Conservation (phyloP, 2,113 vertebrate genomes). For the Acinonyx jubatus region DNA sequence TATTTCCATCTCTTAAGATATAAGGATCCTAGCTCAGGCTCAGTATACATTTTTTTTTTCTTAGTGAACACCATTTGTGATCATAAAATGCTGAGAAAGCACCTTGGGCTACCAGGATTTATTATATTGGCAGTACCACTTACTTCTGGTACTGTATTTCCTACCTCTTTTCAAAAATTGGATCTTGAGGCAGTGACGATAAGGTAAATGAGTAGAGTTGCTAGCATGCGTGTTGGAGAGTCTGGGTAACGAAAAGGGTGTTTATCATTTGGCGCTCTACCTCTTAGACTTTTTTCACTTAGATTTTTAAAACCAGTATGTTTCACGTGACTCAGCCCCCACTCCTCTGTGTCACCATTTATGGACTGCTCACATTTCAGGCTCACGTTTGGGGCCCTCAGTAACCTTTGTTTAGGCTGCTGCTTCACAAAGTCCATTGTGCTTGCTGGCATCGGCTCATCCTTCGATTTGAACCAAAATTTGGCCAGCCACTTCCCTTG, state of each 20-base stretch:
- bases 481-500: not conserved
- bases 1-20: conserved; percentile 46
- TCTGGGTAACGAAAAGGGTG: not conserved
- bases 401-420: not conserved
- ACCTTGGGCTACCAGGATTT: conserved; percentile 16
- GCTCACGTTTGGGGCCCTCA: not conserved
- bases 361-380: not conserved
- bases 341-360: not conserved
- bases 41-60: not conserved
- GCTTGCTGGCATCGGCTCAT: not conserved
- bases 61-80: not conserved
- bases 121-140: not conserved
- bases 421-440: not conserved
- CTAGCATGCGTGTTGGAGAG: not conserved
- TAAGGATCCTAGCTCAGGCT: not conserved
- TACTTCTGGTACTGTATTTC: not conserved
- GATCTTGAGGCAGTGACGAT: not conserved
- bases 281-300: not conserved
- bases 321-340: not conserved
- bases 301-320: not conserved
- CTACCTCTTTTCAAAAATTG: not conserved
- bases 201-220: not conserved
- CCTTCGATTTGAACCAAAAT: not conserved
- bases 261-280: not conserved
- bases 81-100: conserved; percentile 34